Evolutionary conservation across 2,888 invertebrate species (phyloP).

Genomic region (Endotricha flammealis): DNA sequence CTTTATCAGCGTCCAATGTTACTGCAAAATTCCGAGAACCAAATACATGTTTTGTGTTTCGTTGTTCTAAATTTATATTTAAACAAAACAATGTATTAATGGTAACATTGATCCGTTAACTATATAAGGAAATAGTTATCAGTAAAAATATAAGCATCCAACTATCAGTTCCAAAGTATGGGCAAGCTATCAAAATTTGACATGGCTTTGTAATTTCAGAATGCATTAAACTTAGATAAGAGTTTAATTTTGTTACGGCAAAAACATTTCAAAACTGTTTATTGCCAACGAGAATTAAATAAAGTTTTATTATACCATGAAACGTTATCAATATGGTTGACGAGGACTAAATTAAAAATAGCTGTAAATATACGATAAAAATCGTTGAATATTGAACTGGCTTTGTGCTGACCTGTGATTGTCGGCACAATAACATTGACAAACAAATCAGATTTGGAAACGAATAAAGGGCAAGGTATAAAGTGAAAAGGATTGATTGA

Average conservation of each 20-base stretch:
- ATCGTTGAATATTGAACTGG: conserved; percentile 48
- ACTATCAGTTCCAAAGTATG: conserved; percentile 9
- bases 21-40: conserved; percentile 26
- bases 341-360: conserved; percentile 49
- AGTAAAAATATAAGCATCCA: not conserved
- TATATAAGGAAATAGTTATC: not conserved
- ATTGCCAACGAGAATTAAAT: conserved; percentile 30
- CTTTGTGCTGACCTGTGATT: conserved; percentile 49
- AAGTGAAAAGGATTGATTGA: conserved; percentile 55
- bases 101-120: not conserved
- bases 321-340: conserved; percentile 52
- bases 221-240: conserved; percentile 17
- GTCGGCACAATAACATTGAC: conserved; percentile 55
- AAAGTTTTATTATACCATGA: conserved; percentile 50
- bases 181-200: conserved; percentile 11
- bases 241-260: conserved; percentile 15
- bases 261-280: conserved; percentile 15
- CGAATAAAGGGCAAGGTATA: conserved; percentile 69
- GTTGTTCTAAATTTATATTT: not conserved
- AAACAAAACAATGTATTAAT: not conserved
- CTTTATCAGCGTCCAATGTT: conserved; percentile 22
- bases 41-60: not conserved
- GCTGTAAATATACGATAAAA: conserved; percentile 53
- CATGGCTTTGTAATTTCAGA: conserved; percentile 17
- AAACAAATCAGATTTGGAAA: conserved; percentile 62